These are phyloP conservation scores for Sialis lutaria DNA, from an alignment of 2,888 invertebrate species.

Conservation along the genomic window DNA sequence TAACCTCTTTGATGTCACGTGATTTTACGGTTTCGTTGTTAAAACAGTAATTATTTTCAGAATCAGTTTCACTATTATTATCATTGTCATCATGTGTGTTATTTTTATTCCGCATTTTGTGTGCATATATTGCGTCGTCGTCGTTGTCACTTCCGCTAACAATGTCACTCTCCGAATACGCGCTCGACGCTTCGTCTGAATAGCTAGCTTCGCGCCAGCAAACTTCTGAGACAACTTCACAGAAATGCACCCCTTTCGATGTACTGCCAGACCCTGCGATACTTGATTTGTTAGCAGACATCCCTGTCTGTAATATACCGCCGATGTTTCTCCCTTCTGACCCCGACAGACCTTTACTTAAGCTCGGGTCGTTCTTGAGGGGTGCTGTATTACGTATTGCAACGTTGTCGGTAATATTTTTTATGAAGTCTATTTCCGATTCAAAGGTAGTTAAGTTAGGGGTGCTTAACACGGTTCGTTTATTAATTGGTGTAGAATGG, in stretches of 20 bases:
- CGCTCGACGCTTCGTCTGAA: slow-evolving; percentile 18
- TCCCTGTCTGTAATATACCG: neutral
- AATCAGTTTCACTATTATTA: slow-evolving; percentile 8
- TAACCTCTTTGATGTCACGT: too few species aligned
- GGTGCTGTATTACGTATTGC: slow-evolving; percentile 36
- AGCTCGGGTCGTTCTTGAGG: slow-evolving; percentile 28
- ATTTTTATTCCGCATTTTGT: slow-evolving; percentile 19
- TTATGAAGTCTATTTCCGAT: slow-evolving; percentile 7
- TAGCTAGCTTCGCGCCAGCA: slow-evolving; percentile 53
- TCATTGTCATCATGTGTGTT: slow-evolving; percentile 7
- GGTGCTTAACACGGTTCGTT: slow-evolving; percentile 29
- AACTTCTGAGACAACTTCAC: slow-evolving; percentile 62
- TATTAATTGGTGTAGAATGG: slow-evolving; percentile 16
- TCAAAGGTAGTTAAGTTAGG: slow-evolving; percentile 37
- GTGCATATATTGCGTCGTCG: neutral
- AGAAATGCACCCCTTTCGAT: slow-evolving; percentile 51
- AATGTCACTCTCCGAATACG: neutral
- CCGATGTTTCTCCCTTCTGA: slow-evolving; percentile 16
- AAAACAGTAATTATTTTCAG: slow-evolving; percentile 1
- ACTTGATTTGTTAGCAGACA: neutral
- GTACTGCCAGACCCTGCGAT: slow-evolving; percentile 16
- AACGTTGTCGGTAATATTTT: slow-evolving; percentile 20
- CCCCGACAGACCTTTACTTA: slow-evolving; percentile 22
- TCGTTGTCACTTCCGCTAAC: neutral
- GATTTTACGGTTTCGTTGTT: slow-evolving; percentile 2